phyloP scores from a whole-genome alignment of 2,113 vertebrate species.

The Microtus montanus region DNA sequence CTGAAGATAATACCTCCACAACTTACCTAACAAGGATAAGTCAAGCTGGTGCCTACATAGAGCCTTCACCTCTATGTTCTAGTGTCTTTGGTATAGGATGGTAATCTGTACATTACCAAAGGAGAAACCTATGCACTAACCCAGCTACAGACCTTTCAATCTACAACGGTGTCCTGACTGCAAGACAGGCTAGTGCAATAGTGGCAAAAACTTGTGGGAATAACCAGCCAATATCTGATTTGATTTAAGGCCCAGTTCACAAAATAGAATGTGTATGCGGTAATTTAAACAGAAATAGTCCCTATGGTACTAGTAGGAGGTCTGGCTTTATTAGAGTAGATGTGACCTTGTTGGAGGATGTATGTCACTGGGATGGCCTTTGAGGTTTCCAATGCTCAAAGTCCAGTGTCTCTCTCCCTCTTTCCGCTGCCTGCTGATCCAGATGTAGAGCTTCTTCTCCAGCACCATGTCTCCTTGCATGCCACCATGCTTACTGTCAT shows the following conservation, averaged over 20 bases:
- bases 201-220: not conserved
- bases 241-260: not conserved
- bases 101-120: not conserved
- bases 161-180: not conserved
- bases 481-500: not conserved
- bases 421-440: not conserved
- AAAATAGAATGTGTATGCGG: not conserved
- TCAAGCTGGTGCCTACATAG: not conserved
- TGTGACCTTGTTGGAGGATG: not conserved
- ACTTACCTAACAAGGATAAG: not conserved
- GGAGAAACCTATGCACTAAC: not conserved
- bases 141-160: not conserved
- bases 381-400: not conserved
- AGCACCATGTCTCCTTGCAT: not conserved
- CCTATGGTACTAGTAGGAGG: not conserved
- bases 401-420: too few relatives aligned
- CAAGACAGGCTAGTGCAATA: not conserved
- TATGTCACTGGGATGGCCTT: not conserved
- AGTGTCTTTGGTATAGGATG: not conserved
- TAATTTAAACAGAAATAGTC: not conserved
- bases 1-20: not conserved
- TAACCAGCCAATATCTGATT: not conserved
- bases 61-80: not conserved
- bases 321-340: not conserved
- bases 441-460: not conserved